Conservation (phyloP, 2,113 vertebrate genomes). For the Alaudala cheleensis region DNA sequence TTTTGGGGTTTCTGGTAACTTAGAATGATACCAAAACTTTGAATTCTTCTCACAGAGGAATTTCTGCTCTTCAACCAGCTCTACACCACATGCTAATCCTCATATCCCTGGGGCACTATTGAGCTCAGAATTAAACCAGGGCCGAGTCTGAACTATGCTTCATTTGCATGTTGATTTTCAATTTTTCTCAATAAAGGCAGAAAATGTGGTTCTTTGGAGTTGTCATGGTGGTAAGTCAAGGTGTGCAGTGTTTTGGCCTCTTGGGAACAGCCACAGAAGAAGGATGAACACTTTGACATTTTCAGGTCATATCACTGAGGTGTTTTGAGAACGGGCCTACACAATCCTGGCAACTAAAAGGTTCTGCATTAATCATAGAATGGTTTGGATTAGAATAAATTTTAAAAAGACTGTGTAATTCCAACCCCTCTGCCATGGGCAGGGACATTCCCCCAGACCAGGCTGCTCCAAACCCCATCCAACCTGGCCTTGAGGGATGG, state of each 20-base stretch:
- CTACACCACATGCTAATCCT: not conserved
- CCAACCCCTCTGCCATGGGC: not conserved
- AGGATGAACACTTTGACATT: not conserved
- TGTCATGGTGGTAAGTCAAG: not conserved
- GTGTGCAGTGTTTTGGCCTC: not conserved
- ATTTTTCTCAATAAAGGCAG: not conserved
- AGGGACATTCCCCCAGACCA: not conserved
- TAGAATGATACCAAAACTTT: not conserved
- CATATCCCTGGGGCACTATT: not conserved
- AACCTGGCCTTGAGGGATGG: not conserved
- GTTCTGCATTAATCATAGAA: not conserved
- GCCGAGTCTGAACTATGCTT: not conserved
- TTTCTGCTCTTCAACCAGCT: not conserved
- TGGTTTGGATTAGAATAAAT: not conserved
- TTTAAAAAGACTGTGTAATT: not conserved
- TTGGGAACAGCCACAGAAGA: not conserved
- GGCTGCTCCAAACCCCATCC: not conserved
- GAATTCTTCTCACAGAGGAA: not conserved
- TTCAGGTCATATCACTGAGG: not conserved
- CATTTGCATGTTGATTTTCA: not conserved
- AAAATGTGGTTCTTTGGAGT: not conserved
- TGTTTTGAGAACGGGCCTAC: not conserved
- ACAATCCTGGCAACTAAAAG: not conserved
- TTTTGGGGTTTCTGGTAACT: not conserved
- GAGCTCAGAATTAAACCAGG: not conserved